Percentiles rank a stretch among this genome's conserved stretches.
phyloP scores from a whole-genome alignment of 2,888 invertebrate genomes.

The Drosophila cognata region DNA sequence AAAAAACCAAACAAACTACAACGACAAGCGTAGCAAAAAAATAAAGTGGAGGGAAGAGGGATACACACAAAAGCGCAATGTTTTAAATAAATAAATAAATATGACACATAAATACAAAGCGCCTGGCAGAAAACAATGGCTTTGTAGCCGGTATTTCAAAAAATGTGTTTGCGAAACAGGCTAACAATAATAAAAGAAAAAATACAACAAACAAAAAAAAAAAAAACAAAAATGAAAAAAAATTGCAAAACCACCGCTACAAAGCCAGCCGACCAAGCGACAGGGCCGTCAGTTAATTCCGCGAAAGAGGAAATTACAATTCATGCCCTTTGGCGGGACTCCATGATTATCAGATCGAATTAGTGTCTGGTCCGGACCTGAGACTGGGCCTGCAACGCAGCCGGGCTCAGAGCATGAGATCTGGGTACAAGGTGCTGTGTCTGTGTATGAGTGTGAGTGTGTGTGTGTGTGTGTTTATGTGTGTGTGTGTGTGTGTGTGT shows the following conservation, averaged over 20 bases:
- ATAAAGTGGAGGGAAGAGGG: background rate
- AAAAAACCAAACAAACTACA: conserved; percentile 27
- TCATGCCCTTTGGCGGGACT: conserved; percentile 84
- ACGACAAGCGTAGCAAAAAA: conserved; percentile 4
- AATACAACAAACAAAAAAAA: conserved; percentile 8
- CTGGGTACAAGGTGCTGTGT: background rate
- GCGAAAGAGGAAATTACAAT: conserved; percentile 85
- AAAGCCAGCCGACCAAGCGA: conserved; percentile 58
- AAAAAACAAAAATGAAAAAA: conserved; percentile 29
- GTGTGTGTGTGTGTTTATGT: conserved; percentile 20
- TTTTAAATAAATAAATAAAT: conserved; percentile 74
- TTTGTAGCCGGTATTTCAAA: conserved; percentile 9
- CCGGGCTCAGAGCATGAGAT: conserved; percentile 11
- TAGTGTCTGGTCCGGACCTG: conserved; percentile 81
- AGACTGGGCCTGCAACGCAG: conserved; percentile 19
- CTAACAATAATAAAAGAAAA: conserved; percentile 28
- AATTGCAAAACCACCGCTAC: conserved; percentile 47
- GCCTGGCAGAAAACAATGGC: conserved; percentile 51
- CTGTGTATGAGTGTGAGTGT: conserved; percentile 16
- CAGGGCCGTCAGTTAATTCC: conserved; percentile 83
- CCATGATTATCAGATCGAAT: conserved; percentile 85
- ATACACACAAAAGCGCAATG: conserved; percentile 55
- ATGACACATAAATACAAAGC: conserved; percentile 72
- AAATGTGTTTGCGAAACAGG: conserved; percentile 34
- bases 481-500: conserved; percentile 16